These are phyloP conservation scores for Aethina tumida DNA, from an alignment of 1,140 invertebrate genomes.

Conservation along the genomic window DNA sequence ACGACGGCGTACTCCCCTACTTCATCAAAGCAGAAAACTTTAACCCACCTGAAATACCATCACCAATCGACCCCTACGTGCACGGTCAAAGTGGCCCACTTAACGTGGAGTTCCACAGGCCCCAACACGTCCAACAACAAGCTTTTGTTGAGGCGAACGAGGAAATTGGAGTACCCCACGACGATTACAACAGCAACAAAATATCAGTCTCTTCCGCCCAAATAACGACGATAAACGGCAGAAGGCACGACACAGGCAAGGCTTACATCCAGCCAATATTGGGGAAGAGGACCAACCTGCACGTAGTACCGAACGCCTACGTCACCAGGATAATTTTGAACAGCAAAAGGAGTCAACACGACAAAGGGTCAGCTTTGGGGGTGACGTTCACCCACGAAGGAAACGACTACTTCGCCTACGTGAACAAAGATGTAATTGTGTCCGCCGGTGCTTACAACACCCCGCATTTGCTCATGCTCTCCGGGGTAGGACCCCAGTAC, in stretches of 20 bases:
- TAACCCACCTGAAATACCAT: neutral
- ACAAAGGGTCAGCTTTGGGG: conserved; percentile 47
- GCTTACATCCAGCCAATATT: conserved; percentile 43
- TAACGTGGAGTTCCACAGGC: conserved; percentile 4
- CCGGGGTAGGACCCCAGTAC: conserved; percentile 44
- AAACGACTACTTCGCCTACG: conserved; percentile 31
- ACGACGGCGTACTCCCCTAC: conserved; percentile 47
- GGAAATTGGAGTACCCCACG: conserved; percentile 42
- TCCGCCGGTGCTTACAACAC: conserved; percentile 39
- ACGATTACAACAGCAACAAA: conserved; percentile 39
- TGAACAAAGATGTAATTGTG: conserved; percentile 49
- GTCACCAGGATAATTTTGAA: conserved; percentile 46
- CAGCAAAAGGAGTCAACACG: too few species aligned
- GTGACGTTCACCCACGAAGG: conserved; percentile 43
- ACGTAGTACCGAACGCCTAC: conserved; percentile 37
- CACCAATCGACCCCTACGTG: conserved; percentile 1
- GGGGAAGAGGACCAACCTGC: conserved; percentile 42
- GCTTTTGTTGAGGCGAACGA: conserved; percentile 45
- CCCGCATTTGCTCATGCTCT: conserved; percentile 46
- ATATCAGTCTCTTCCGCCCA: conserved; percentile 37
- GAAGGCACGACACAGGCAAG: conserved; percentile 44
- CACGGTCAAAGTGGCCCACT: conserved; percentile 10
- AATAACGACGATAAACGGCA: conserved; percentile 40
- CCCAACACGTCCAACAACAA: conserved; percentile 21
- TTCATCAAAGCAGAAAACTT: conserved; percentile 45